Base-by-base conservation (phyloP, 2,113 vertebrate species). In the Urocitellus parryii region DNA sequence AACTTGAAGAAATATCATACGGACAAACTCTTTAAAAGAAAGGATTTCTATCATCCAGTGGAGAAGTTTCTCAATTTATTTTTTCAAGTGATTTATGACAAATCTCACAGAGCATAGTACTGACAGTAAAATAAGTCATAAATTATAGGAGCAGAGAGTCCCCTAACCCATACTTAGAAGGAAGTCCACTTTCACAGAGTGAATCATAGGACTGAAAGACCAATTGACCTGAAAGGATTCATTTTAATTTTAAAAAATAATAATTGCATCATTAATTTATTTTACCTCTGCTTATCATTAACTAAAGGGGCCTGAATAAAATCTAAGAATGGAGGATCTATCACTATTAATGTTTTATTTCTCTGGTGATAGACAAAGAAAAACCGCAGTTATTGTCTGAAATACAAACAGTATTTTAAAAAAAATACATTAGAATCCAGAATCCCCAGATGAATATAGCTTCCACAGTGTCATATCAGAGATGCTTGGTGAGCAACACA, bases 41-140 rank as follows among this genome's bases (percentile, higher is more conserved):
- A 96, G 70, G 80, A 83, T 91, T 93, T 89, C 86, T 89, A 88
- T 87, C 76, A 85, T 29, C 27, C 80, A 90, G 67, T 73, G 84
- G 67, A 96, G 58, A 95, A 84, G 45, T 91, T 63, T 96, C 90
- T 95, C 65, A 77, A 73, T 96, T 97, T 96, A 94, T 92, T 94
- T 90, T 93, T 96, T 96, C 78, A 65, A 76, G 58, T 97, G 81
- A 97, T 96, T 96, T 95, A 97, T 94, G 86, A 58, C 48, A 93
- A 96, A 91, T 91, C 70, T 96, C 88, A 97, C 34, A 95, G 53
- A 96, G 61, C 53, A 27, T 82, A 90, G 73, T 84, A 96, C 78
- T 91, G 58, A 92, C 82, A 88, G 51, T 82, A 94, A 97, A 95
- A 73, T 73, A 61, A 16, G 48, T 90, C 61, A 45, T 96, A 95